Evolutionary conservation across 2,888 invertebrate genomes (phyloP).

Genomic region (Xanthia togata): DNA sequence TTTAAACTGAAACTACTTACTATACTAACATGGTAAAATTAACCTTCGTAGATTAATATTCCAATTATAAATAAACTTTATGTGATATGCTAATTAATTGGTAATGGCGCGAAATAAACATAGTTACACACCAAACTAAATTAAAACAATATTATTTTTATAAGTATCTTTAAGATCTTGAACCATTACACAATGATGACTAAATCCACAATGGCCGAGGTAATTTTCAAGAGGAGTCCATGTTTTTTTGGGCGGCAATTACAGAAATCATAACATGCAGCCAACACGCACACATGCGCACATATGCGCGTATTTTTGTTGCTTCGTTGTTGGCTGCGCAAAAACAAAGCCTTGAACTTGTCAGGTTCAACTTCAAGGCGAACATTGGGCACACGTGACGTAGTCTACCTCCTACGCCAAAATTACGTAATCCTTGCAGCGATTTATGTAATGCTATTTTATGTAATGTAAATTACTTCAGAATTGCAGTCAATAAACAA

Average conservation of each 20-base stretch:
- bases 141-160: neutral
- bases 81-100: slow-evolving; percentile 15
- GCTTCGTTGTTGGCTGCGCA: slow-evolving; percentile 77
- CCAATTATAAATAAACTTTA: neutral
- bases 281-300: slow-evolving; percentile 72
- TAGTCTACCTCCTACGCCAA: slow-evolving; percentile 78
- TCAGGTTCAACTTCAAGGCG: slow-evolving; percentile 88
- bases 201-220: slow-evolving; percentile 36
- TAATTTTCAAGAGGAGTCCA: slow-evolving; percentile 45
- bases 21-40: slow-evolving; percentile 18
- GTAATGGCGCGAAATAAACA: slow-evolving; percentile 30
- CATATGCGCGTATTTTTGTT: slow-evolving; percentile 79
- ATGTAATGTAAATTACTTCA: too few relatives aligned
- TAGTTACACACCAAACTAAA: slow-evolving; percentile 5
- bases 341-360: slow-evolving; percentile 89
- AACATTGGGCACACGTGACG: slow-evolving; percentile 82
- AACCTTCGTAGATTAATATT: neutral
- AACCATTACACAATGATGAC: slow-evolving; percentile 38
- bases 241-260: slow-evolving; percentile 68
- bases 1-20: neutral
- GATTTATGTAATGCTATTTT: slow-evolving; percentile 48
- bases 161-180: neutral
- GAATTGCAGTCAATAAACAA: too few relatives aligned
- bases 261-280: slow-evolving; percentile 70
- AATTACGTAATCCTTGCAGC: slow-evolving; percentile 82